Evolutionary conservation across 2,888 invertebrate species (phyloP), one percentile per base, ranked within the genome.

Genomic region (Hemistola chrysoprasaria): DNA sequence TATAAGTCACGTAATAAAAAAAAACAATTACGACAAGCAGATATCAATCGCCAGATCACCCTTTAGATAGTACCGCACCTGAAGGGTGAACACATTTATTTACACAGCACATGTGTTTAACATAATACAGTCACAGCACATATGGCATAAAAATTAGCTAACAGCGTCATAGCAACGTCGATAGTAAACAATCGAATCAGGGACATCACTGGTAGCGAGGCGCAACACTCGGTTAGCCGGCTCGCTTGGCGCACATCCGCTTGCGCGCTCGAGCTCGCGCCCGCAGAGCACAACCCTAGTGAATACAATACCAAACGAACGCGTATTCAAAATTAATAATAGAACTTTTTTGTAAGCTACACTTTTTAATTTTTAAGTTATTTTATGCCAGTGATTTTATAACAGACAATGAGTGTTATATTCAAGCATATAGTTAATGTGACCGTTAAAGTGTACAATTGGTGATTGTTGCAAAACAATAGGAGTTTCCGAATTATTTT

Each of bases 181-280:
- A 73, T 62, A 47, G 52, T 60, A 62, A 74, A 73, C 65, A 71
- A 68, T 76, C 73, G 73, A 70, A 62, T 59, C 56, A 48, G 59
- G 70, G 57, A 66, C 84, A 79, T 53, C 85, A 81, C 83, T 83
- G 59, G 53, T 41, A 43, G 39, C 57, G 52, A 59, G 62, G 70
- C 78, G 71, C 74, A 75, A 69, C 75, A 79, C 75, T 78, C 74
- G 70, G 59, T 74, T 69, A 73, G 77, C 74, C 78, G 78, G 82
- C 78, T 71, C 76, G 82, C 78, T 71, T 75, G 69, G 73, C 73
- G 79, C 87, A 86, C 84, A 88, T 88, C 87, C 86, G 87, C 77
- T 78, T 84, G 83, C 77, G 81, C 78, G 76, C 70, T 80, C 73
- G 65, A 67, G 68, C 75, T 75, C 70, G 79, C 78, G 78, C 78